Base-by-base conservation (phyloP, 2,113 vertebrate species). In the Oryzias curvinotus region DNA sequence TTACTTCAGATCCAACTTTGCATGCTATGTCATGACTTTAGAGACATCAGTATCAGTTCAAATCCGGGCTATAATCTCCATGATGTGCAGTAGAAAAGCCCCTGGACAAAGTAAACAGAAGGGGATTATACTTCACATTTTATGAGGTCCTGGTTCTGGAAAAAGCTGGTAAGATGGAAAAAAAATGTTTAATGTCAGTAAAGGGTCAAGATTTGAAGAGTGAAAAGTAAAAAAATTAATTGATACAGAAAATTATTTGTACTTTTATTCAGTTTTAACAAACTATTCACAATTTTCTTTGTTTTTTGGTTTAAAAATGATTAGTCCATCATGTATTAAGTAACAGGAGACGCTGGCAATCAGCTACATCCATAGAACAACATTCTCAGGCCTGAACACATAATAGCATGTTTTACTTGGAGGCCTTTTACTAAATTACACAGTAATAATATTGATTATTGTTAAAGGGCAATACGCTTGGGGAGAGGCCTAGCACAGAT, bases 391-490 rank as follows among this genome's bases (percentile, higher is more conserved):
- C 68, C 6, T 14, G 14, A 12, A 41, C 18, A 47, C 21, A 43
- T 62, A 62, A 76, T 30, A 60, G 45, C 36, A 14, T 71, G 69
- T 77, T 80, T 78, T 21, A 14, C 28, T 83, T 78, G 68, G 74
- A 78, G 45, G 41, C 5, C 43, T 25, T 53, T 50, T 52, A 13
- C 13, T 23, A 65, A 66, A 73, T 65, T 30, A 49, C 25, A 57
- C 5, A 45, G 14, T 58, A 51, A 4, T 18, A 7, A n/a, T 48
- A 15, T 50, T 46, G 23, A 21, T 42, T 13, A 21, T 53, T 63
- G 36, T 14, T 23, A 0, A 59, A 52, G 54, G 65, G 15, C 69
- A 58, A 75, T 73, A 15, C 3, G 47, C 14, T 44, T 78, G 66
- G 60, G 59, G 2, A 12, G 7, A 45, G 1, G 45, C 55, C 45